A percentile compares a stretch with the other conserved stretches of the same genome.
Conservation (phyloP, 2,113 vertebrate species). For the Fulmarus glacialis region DNA sequence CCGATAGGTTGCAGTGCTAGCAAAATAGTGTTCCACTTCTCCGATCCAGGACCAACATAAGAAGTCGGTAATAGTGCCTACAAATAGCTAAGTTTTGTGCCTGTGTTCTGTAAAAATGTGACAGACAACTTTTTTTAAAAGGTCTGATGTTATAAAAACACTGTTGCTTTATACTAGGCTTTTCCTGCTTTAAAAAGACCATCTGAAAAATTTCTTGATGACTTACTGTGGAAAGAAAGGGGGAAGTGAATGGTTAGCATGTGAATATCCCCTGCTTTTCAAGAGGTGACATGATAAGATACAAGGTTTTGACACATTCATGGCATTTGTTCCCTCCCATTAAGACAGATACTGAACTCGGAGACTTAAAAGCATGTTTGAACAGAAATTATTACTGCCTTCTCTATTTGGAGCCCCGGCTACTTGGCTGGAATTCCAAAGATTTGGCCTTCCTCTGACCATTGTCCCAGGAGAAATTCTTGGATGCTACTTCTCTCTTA, state of each 20-base stretch:
- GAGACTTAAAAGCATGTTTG: background rate
- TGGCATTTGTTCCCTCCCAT: background rate
- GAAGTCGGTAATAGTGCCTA: background rate
- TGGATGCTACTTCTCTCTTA: background rate
- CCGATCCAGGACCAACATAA: background rate
- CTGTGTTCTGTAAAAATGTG: background rate
- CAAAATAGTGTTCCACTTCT: background rate
- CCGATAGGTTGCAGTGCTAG: background rate
- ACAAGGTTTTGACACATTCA: background rate
- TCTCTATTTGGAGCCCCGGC: background rate
- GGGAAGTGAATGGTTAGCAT: background rate
- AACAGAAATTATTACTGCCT: background rate
- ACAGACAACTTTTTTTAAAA: background rate
- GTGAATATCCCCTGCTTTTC: background rate
- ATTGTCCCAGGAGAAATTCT: background rate
- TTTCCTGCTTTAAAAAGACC: background rate
- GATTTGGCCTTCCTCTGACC: background rate
- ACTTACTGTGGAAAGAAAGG: background rate
- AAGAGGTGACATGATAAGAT: background rate
- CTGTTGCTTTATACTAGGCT: background rate
- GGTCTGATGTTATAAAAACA: background rate
- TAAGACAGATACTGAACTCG: background rate
- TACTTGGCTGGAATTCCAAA: slow-evolving; percentile 14
- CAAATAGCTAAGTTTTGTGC: background rate
- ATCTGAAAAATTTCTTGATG: background rate